A percentile compares a stretch with the other conserved stretches of the same genome.
Conservation (phyloP, 2,113 vertebrate species). For the Columba janthina region DNA sequence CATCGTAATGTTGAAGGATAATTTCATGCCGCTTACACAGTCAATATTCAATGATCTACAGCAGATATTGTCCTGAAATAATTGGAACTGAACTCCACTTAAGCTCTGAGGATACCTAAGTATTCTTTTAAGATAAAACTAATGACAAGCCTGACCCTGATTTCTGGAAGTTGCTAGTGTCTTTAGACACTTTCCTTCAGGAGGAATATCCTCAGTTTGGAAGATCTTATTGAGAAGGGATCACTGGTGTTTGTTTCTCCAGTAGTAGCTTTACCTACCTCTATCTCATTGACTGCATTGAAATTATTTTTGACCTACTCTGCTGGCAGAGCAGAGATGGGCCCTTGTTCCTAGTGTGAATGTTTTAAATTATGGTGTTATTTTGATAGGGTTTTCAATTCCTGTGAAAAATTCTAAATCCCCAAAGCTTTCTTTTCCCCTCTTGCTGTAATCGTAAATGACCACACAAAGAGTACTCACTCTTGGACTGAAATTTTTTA, state of each 20-base stretch:
- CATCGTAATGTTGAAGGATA: conserved; percentile 5
- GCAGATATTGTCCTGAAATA: not conserved
- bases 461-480: not conserved
- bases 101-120: not conserved
- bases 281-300: not conserved
- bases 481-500: not conserved
- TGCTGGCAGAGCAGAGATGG: fast-evolving
- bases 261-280: not conserved
- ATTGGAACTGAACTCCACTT: not conserved
- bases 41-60: not conserved
- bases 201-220: not conserved
- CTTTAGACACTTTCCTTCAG: not conserved
- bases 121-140: not conserved
- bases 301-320: not conserved
- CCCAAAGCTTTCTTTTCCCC: not conserved
- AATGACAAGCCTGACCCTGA: not conserved
- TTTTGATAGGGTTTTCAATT: not conserved
- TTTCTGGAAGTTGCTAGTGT: not conserved
- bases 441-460: not conserved
- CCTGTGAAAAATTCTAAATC: not conserved
- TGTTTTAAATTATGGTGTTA: not conserved
- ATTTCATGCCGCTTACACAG: not conserved
- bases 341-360: not conserved
- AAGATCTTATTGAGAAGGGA: not conserved
- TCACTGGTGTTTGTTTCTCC: not conserved